These are phyloP conservation scores for Agrotis segetum DNA, from an alignment of 2,888 invertebrate species.

Conservation along the genomic window DNA sequence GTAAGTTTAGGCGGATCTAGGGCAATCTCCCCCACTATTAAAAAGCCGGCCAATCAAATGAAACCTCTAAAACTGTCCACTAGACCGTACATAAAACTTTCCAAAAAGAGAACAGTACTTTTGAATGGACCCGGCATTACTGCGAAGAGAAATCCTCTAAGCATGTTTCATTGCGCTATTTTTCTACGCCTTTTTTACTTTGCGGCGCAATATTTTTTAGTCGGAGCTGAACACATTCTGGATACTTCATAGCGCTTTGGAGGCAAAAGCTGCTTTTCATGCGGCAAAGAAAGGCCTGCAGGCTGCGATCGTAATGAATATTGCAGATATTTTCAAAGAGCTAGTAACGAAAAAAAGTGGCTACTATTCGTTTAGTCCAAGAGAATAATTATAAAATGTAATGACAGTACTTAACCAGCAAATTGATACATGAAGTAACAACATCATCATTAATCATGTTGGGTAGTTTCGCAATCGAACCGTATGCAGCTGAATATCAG, in stretches of 20 bases:
- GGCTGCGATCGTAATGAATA: constrained; percentile 61
- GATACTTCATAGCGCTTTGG: constrained; percentile 66
- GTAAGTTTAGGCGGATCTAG: constrained; percentile 10
- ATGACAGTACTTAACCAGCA: too few relatives aligned
- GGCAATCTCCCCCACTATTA: constrained; percentile 33
- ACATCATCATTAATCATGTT: too few relatives aligned
- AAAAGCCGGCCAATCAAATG: constrained; percentile 44
- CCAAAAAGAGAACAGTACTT: constrained; percentile 29
- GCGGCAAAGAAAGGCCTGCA: constrained; percentile 62
- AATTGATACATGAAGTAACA: too few relatives aligned
- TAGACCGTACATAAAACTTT: constrained; percentile 29
- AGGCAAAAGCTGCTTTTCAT: constrained; percentile 67
- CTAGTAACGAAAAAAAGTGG: background rate
- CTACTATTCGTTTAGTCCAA: background rate
- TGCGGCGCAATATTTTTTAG: constrained; percentile 68
- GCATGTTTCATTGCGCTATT: constrained; percentile 63
- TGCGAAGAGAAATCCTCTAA: constrained; percentile 56
- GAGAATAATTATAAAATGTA: constrained; percentile 1
- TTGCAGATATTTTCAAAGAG: constrained; percentile 57
- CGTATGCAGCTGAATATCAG: too few relatives aligned
- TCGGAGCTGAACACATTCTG: constrained; percentile 61
- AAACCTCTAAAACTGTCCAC: constrained; percentile 43
- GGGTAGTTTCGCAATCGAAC: too few relatives aligned
- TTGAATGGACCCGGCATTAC: constrained; percentile 51
- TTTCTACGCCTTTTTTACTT: constrained; percentile 64